These are phyloP conservation scores for Conops quadrifasciatus DNA, from an alignment of 2,888 invertebrate genomes.

Conservation along the genomic window DNA sequence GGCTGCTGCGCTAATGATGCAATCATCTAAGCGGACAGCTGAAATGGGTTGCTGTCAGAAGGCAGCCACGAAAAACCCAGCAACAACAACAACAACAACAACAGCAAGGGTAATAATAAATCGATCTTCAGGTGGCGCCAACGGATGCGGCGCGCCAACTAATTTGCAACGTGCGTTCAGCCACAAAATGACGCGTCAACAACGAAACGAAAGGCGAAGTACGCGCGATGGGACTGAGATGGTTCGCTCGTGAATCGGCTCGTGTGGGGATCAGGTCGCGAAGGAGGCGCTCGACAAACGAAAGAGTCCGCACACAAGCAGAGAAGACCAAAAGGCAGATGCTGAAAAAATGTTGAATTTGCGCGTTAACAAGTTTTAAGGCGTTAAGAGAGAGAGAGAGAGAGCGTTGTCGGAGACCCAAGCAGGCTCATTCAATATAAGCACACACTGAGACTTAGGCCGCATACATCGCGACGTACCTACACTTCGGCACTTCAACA, in stretches of 20 bases:
- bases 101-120: not conserved
- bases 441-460: not conserved
- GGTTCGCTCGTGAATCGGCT: not conserved
- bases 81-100: not conserved
- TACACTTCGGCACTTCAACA: slow-evolving; percentile 4
- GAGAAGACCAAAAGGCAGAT: no score
- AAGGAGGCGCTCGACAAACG: not conserved
- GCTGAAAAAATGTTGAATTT: slow-evolving; percentile 6
- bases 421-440: not conserved
- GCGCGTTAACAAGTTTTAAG: not conserved
- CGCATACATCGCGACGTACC: not conserved
- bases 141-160: not conserved
- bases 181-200: not conserved
- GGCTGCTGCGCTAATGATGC: slow-evolving; percentile 27
- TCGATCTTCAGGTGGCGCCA: slow-evolving; percentile 35
- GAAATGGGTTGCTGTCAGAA: slow-evolving; percentile 32
- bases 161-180: slow-evolving; percentile 24
- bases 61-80: not conserved
- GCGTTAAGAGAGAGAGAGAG: slow-evolving; percentile 2
- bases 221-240: not conserved
- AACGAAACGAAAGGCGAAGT: not conserved
- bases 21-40: slow-evolving; percentile 34
- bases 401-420: not conserved
- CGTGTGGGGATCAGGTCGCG: not conserved
- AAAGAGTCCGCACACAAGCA: no score